phyloP scores from a whole-genome alignment of 2,797 vertebrate species.

The Acridotheres tristis region DNA sequence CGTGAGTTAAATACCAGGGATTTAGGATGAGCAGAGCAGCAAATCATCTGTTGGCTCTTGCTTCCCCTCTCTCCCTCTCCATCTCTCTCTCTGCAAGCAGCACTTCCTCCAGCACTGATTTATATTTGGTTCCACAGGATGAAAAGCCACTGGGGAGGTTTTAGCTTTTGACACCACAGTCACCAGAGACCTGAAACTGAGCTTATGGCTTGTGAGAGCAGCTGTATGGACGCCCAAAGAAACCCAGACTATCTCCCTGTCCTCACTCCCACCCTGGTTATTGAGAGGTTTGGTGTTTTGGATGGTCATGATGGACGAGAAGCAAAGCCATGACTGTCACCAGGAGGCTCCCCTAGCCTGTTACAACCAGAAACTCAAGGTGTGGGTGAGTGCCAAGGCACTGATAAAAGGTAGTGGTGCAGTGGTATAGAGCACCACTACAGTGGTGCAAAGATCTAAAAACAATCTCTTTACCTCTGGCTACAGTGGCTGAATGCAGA shows the following conservation, averaged over 20 bases:
- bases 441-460: neutral
- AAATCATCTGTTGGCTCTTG: slow-evolving; percentile 57
- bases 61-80: neutral
- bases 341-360: neutral
- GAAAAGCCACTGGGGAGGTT: neutral
- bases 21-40: slow-evolving; percentile 61
- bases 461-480: neutral
- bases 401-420: neutral
- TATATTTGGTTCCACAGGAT: slow-evolving; percentile 47
- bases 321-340: neutral
- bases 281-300: neutral
- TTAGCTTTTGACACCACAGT: neutral
- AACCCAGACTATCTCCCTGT: neutral
- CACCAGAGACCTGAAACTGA: neutral
- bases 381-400: neutral
- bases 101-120: slow-evolving; percentile 46
- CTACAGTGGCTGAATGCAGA: neutral
- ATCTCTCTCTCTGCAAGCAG: neutral
- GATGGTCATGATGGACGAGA: neutral
- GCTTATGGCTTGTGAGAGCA: neutral
- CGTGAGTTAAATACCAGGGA: slow-evolving; percentile 48
- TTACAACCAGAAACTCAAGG: fast-evolving
- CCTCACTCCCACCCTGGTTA: neutral
- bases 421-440: neutral
- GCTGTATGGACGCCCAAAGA: neutral